Percentiles rank a stretch among this genome's conserved stretches.
phyloP scores from a whole-genome alignment of 2,888 invertebrate genomes.

The Drosophila kanekoi region DNA sequence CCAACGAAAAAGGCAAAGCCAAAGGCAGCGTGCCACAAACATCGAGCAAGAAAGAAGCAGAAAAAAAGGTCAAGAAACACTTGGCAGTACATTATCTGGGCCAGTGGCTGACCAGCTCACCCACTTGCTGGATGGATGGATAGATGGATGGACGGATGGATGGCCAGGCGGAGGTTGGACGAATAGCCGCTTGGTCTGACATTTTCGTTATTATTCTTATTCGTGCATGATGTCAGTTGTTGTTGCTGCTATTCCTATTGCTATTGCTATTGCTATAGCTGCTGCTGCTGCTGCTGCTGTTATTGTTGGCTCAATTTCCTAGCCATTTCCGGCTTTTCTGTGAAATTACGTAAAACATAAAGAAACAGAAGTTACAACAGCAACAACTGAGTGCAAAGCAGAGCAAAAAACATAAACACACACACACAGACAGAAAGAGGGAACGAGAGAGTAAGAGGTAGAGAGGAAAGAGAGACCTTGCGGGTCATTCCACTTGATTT shows the following conservation, averaged over 20 bases:
- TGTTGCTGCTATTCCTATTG: conserved; percentile 30
- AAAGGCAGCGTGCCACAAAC: conserved; percentile 21
- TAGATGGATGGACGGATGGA: conserved; percentile 5
- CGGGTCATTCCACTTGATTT: conserved; percentile 83
- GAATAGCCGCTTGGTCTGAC: conserved; percentile 65
- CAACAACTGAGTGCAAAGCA: conserved; percentile 34
- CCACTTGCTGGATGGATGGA: conserved; percentile 37
- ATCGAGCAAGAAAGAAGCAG: conserved; percentile 14
- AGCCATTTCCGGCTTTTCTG: conserved; percentile 75
- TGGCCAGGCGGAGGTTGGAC: conserved; percentile 42
- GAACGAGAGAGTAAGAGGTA: conserved; percentile 12
- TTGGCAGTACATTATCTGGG: conserved; percentile 79
- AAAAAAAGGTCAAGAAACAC: conserved; percentile 75
- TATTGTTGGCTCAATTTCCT: conserved; percentile 80
- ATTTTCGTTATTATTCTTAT: conserved; percentile 78
- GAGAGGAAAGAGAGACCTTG: conserved; percentile 32
- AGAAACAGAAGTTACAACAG: conserved; percentile 69
- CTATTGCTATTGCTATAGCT: conserved; percentile 19
- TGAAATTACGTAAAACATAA: conserved; percentile 79
- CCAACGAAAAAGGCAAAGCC: conserved; percentile 34
- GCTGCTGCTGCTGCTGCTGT: conserved; percentile 47
- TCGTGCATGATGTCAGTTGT: conserved; percentile 67
- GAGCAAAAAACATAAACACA: conserved; percentile 26
- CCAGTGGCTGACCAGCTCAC: conserved; percentile 61
- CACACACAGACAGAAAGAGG: conserved; percentile 15